phyloP scores from a whole-genome alignment of 2,888 invertebrate genomes.

The Amorpha juglandis region DNA sequence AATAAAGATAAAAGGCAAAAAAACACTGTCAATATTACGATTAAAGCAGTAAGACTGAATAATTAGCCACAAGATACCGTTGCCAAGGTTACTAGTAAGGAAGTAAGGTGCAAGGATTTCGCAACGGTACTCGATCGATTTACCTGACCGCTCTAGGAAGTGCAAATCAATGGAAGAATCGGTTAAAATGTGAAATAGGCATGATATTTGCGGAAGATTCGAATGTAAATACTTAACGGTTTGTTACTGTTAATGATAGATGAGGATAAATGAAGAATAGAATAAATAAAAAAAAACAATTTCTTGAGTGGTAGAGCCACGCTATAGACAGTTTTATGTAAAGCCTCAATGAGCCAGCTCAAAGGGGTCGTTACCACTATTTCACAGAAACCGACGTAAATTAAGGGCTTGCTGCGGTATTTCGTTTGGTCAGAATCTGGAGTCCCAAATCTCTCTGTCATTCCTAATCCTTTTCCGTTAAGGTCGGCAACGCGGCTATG shows the following conservation, averaged over 20 bases:
- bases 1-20: too few species aligned
- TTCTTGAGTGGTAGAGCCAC: too few species aligned
- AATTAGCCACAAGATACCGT: conserved; percentile 42
- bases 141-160: conserved; percentile 67
- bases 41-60: not conserved
- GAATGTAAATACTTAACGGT: not conserved
- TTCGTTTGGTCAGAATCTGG: too few species aligned
- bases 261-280: not conserved
- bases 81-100: conserved; percentile 59
- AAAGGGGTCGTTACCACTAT: too few species aligned
- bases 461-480: too few species aligned
- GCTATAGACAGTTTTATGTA: too few species aligned
- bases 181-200: conserved; percentile 30
- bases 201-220: conserved; percentile 3
- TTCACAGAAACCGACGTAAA: too few species aligned
- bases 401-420: too few species aligned
- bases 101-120: conserved; percentile 55
- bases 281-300: not conserved
- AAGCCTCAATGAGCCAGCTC: too few species aligned
- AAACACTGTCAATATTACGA: not conserved
- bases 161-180: conserved; percentile 55
- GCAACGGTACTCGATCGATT: conserved; percentile 40
- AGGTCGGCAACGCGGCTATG: too few species aligned
- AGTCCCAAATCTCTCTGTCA: too few species aligned
- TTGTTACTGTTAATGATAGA: not conserved